Evolutionary conservation across 2,113 vertebrate genomes (phyloP).

Genomic region (Sceloporus undulatus): DNA sequence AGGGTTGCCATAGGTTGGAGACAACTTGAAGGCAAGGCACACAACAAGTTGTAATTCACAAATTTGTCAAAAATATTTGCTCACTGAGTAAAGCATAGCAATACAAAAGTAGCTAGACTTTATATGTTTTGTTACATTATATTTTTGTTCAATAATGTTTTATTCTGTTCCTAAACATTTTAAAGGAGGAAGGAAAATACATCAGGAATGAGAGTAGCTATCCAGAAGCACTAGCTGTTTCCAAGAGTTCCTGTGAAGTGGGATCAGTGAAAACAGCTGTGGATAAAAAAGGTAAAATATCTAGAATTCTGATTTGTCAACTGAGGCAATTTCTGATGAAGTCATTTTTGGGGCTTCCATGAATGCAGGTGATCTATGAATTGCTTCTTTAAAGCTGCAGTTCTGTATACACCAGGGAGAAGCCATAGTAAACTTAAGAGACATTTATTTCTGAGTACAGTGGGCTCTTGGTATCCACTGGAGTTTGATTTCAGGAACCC

Average conservation of each 20-base stretch:
- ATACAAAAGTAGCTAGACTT: constrained; percentile 22
- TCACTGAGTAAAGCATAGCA: constrained; percentile 13
- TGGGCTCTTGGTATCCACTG: no score
- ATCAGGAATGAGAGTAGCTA: constrained; percentile 28
- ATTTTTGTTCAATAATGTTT: background rate
- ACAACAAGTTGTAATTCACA: background rate
- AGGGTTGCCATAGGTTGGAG: no score
- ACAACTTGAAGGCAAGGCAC: no score
- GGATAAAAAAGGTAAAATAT: constrained; percentile 61
- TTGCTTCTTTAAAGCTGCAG: background rate
- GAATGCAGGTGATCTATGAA: background rate
- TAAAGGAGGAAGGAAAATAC: constrained; percentile 67
- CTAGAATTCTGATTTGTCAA: constrained; percentile 16
- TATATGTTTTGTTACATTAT: constrained; percentile 27
- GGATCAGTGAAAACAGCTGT: constrained; percentile 37
- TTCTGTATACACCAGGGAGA: background rate
- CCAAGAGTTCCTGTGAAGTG: constrained; percentile 48
- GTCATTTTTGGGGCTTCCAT: background rate
- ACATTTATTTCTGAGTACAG: background rate
- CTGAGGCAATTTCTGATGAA: background rate
- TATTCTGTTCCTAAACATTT: constrained; percentile 40
- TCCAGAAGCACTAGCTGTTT: constrained; percentile 47
- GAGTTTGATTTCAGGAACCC: no score
- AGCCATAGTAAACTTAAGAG: background rate
- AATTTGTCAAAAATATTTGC: background rate